A percentile compares a stretch with the other conserved stretches of the same genome.
phyloP scores from a whole-genome alignment of 2,888 invertebrate genomes.

The Panzeria rudis region DNA sequence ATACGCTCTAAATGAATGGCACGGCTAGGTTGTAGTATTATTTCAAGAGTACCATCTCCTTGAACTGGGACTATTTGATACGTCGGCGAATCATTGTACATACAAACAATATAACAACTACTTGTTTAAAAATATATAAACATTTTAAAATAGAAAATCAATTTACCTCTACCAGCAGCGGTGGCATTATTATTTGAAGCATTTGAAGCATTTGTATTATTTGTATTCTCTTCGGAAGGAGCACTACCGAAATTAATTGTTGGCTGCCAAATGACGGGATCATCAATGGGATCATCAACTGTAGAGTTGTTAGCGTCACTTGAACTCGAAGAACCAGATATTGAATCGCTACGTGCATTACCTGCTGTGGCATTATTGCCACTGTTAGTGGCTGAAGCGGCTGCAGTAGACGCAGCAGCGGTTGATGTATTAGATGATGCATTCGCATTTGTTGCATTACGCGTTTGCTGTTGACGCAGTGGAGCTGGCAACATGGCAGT shows the following conservation, averaged over 20 bases:
- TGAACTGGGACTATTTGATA: constrained; percentile 50
- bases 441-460: constrained; percentile 72
- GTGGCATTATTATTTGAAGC: constrained; percentile 56
- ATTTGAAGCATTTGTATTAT: constrained; percentile 45
- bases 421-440: constrained; percentile 68
- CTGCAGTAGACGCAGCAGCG: constrained; percentile 65
- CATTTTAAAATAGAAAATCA: constrained; percentile 1
- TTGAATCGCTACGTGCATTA: constrained; percentile 62
- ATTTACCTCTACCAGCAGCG: constrained; percentile 53
- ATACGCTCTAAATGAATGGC: constrained; percentile 74
- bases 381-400: constrained; percentile 43
- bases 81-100: constrained; percentile 55
- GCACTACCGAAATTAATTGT: constrained; percentile 51
- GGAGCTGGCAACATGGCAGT: constrained; percentile 74
- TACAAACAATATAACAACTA: constrained; percentile 55
- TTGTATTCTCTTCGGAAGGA: constrained; percentile 31
- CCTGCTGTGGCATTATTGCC: constrained; percentile 28
- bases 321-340: constrained; percentile 64
- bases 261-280: constrained; percentile 75
- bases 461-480: constrained; percentile 68
- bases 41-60: constrained; percentile 71
- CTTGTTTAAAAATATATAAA: constrained; percentile 22
- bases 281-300: constrained; percentile 80
- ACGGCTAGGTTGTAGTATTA: constrained; percentile 74
- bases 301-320: constrained; percentile 72